Evolutionary conservation across 2,888 invertebrate species (phyloP), one percentile per base, ranked within the genome.

Genomic region (Poecilobothrus nobilitatus): DNA sequence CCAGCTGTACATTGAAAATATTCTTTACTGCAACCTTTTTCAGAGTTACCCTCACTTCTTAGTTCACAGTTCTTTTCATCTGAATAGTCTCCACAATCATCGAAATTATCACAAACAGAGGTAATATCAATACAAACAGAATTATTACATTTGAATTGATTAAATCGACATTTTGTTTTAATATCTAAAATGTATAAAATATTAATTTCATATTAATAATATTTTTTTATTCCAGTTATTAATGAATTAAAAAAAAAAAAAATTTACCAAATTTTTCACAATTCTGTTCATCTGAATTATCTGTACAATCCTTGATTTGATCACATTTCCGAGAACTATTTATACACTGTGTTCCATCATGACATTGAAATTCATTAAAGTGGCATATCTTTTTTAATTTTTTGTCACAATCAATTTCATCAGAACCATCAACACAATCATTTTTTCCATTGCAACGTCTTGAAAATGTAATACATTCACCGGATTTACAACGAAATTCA

Each of bases 1-100:
- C 89, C 89, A 71, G 86, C 85, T 33, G 80, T 80, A 76, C 94
- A 94, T 71, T 86, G 86, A 77, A 85, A 90, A 76, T 83, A 81
- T 0, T 83, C 82, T 0, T 77, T 75, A 4, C 78, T 76, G 74
- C 87, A 87, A 0, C 74, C 27, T 1, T 67, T 66, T 41, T 69
- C 71, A 0, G 74, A 62, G 70, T 75, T 70, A 70, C 73, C 21
- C 63, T 69, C 34, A 62, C 74, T 71, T 66, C 34, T 20, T 9
- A 71, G 70, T 68, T 68, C 72, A 74, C 87, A 87, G 27, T 79
- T 72, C 0, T 68, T n/a, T 74, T 88, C 88, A 72, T 88, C 88
- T 1, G 85, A 84, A 66, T 78, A 76, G 74, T 88, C 87, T 1
- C 84, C 85, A 71, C 88, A 88, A 74, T 88, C 86, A 41, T 79